Percentiles rank a stretch among this genome's conserved stretches.
Conservation (phyloP, 2,888 invertebrate species). For the Drosophila longiperda region DNA sequence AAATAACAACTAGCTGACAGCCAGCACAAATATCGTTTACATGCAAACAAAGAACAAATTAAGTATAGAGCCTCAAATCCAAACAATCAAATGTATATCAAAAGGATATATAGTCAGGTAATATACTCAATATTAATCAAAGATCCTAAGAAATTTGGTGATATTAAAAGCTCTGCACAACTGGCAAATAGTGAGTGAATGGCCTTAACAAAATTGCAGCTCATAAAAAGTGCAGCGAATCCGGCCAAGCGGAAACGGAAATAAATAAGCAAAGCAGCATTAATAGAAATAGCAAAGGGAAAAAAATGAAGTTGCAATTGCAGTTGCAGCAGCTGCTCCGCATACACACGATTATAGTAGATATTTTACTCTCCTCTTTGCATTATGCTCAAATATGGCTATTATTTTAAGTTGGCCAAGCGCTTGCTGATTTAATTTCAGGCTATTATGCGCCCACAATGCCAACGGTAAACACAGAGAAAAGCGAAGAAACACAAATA, state of each 20-base stretch:
- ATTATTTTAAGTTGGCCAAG: slow-evolving; percentile 80
- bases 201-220: slow-evolving; percentile 5
- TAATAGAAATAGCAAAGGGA: slow-evolving; percentile 30
- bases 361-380: slow-evolving; percentile 60
- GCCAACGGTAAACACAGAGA: slow-evolving; percentile 63
- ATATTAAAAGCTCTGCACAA: not conserved
- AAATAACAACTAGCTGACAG: slow-evolving; percentile 11
- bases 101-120: slow-evolving; percentile 1
- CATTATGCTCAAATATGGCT: slow-evolving; percentile 66
- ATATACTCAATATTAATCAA: slow-evolving; percentile 8
- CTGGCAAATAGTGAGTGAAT: slow-evolving; percentile 1
- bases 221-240: slow-evolving; percentile 40
- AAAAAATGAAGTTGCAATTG: slow-evolving; percentile 36
- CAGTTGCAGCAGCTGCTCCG: slow-evolving; percentile 32
- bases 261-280: slow-evolving; percentile 46
- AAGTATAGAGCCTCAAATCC: slow-evolving; percentile 7
- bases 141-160: slow-evolving; percentile 18
- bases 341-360: slow-evolving; percentile 52
- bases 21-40: slow-evolving; percentile 39
- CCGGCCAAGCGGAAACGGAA: slow-evolving; percentile 61
- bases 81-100: slow-evolving; percentile 43
- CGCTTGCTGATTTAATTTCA: slow-evolving; percentile 78
- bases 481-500: slow-evolving; percentile 22
- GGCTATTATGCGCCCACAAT: slow-evolving; percentile 78
- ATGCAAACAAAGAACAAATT: slow-evolving; percentile 52